Conservation (phyloP, 2,888 invertebrate genomes). For the Byasa hedistus region DNA sequence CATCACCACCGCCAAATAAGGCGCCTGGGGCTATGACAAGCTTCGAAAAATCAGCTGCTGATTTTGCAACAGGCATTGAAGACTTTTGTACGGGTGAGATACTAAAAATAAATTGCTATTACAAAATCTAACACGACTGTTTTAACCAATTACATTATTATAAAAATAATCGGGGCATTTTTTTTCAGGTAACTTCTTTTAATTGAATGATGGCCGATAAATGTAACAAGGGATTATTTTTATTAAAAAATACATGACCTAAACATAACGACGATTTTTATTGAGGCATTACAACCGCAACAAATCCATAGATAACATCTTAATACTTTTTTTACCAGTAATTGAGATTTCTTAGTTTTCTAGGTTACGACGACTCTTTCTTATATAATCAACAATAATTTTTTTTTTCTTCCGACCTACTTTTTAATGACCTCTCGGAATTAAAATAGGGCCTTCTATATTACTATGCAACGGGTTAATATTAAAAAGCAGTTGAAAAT, state of each 20-base stretch:
- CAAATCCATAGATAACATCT: no score
- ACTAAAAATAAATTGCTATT: neutral
- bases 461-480: no score
- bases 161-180: neutral
- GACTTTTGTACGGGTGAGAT: neutral
- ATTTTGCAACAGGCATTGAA: constrained; percentile 3
- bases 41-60: neutral
- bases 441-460: no score
- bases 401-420: no score
- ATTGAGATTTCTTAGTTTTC: no score
- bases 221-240: neutral
- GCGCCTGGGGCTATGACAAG: neutral
- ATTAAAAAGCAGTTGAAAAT: no score
- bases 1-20: neutral
- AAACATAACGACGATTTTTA: neutral
- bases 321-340: no score
- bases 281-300: no score
- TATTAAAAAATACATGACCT: neutral
- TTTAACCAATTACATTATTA: no score
- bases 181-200: constrained; percentile 5
- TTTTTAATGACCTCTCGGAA: no score
- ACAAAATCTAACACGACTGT: neutral
- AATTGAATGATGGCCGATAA: neutral
- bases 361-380: no score
- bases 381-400: no score